These are phyloP conservation scores for Pleuronectes platessa DNA, from an alignment of 2,113 vertebrate species.

Conservation along the genomic window DNA sequence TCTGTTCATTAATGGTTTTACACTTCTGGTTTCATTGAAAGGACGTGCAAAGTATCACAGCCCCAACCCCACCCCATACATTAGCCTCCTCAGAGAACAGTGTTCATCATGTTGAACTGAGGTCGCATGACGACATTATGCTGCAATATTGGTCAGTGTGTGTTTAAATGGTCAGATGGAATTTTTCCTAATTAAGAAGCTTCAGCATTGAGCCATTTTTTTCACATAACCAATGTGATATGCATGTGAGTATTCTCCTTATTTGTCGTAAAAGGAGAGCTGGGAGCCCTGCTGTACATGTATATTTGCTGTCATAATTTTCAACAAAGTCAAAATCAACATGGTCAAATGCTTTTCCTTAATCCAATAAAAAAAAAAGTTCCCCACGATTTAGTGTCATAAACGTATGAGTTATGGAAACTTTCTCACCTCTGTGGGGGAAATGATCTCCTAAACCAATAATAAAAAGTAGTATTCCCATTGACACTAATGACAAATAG, in stretches of 20 bases:
- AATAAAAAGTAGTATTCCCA: too few species aligned
- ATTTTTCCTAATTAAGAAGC: background rate
- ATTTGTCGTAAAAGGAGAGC: background rate
- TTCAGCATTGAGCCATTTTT: background rate
- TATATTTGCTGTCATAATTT: background rate
- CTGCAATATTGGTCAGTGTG: background rate
- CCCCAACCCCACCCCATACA: too few species aligned
- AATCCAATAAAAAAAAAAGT: background rate
- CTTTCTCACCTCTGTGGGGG: too few species aligned
- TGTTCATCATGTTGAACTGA: slow-evolving; percentile 14
- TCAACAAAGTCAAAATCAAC: too few species aligned
- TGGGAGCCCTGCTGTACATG: background rate
- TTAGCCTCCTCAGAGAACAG: slow-evolving; percentile 14
- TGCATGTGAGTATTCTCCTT: background rate
- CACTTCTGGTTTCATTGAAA: slow-evolving; percentile 6
- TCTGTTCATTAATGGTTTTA: slow-evolving; percentile 25
- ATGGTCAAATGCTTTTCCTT: background rate
- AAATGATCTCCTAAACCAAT: too few species aligned
- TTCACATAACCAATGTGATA: background rate
- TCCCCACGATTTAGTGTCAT: too few species aligned
- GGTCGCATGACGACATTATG: background rate
- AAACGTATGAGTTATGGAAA: too few species aligned
- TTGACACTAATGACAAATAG: too few species aligned
- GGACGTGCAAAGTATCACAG: too few species aligned
- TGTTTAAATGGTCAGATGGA: background rate